Percentiles rank a stretch among this genome's conserved stretches.
phyloP scores from a whole-genome alignment of 1,140 invertebrate species.

The Drosophila kepulauana region DNA sequence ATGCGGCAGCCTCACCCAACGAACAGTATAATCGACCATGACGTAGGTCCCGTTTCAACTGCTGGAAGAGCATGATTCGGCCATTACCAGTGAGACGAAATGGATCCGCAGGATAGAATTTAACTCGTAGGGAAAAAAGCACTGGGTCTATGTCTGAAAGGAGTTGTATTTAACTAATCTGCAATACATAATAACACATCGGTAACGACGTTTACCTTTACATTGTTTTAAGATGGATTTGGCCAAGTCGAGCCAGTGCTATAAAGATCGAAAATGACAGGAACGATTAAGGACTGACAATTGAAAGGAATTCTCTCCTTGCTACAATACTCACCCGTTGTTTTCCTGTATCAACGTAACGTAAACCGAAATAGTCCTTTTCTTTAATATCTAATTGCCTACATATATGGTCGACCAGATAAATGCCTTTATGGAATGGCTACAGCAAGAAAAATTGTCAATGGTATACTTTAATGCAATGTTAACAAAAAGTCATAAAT shows the following conservation, averaged over 20 bases:
- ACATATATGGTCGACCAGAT: slow-evolving; percentile 96
- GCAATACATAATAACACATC: not conserved
- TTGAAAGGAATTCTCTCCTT: no score
- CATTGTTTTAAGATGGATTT: slow-evolving; percentile 97
- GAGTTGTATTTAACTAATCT: not conserved
- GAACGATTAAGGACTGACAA: not conserved
- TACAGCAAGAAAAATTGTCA: slow-evolving; percentile 83
- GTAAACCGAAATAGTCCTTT: slow-evolving; percentile 98
- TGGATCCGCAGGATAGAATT: slow-evolving; percentile 97
- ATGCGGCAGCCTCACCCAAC: slow-evolving; percentile 93
- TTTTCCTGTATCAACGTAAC: slow-evolving; percentile 96
- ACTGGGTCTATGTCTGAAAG: slow-evolving; percentile 92
- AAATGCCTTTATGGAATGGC: slow-evolving; percentile 97
- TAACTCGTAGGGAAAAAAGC: slow-evolving; percentile 96
- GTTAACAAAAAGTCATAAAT: not conserved
- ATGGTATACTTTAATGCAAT: not conserved
- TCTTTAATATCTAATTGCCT: slow-evolving; percentile 96
- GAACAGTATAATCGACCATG: slow-evolving; percentile 97
- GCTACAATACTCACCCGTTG: slow-evolving; percentile 91
- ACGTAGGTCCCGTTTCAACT: slow-evolving; percentile 96
- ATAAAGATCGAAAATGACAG: slow-evolving; percentile 68
- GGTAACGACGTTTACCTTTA: slow-evolving; percentile 89
- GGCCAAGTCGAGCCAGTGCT: slow-evolving; percentile 98
- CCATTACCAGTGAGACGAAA: slow-evolving; percentile 85
- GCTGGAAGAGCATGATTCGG: slow-evolving; percentile 90